phyloP scores from a whole-genome alignment of 2,797 vertebrate genomes.

The Darevskia mixta region DNA sequence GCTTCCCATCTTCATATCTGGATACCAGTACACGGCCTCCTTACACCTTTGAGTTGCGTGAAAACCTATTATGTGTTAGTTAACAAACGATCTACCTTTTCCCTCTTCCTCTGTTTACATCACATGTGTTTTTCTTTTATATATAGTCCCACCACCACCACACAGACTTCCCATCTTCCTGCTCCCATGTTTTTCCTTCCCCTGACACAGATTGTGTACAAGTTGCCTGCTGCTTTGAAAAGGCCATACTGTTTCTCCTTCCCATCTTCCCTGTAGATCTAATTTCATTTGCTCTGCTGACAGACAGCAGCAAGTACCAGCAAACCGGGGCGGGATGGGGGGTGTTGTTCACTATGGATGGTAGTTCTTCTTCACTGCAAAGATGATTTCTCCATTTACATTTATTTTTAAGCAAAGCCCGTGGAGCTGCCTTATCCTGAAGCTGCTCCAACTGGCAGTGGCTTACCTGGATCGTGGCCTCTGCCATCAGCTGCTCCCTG shows the following conservation, averaged over 20 bases:
- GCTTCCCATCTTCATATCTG: too few species aligned
- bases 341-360: too few species aligned
- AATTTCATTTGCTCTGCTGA: slow-evolving; percentile 39
- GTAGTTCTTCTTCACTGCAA: background rate
- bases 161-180: background rate
- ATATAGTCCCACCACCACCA: too few species aligned
- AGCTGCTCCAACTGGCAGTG: background rate
- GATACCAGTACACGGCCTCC: background rate
- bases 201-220: slow-evolving; percentile 20
- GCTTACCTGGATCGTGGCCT: background rate
- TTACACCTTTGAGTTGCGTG: background rate
- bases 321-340: background rate
- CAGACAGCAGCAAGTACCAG: slow-evolving; percentile 23
- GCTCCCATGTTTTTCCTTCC: background rate
- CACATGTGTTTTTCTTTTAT: too few species aligned
- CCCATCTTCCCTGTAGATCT: slow-evolving; percentile 26
- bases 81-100: slow-evolving; percentile 31
- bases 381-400: background rate
- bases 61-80: slow-evolving; percentile 10
- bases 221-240: slow-evolving; percentile 11
- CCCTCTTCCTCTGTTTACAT: slow-evolving; percentile 15
- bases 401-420: background rate
- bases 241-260: background rate
- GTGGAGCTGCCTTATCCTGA: background rate
- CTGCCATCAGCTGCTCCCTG: background rate